Base-by-base conservation (phyloP, 53 echinoderm and acorn worm genomes). In the Mesocentrotus franciscanus region DNA sequence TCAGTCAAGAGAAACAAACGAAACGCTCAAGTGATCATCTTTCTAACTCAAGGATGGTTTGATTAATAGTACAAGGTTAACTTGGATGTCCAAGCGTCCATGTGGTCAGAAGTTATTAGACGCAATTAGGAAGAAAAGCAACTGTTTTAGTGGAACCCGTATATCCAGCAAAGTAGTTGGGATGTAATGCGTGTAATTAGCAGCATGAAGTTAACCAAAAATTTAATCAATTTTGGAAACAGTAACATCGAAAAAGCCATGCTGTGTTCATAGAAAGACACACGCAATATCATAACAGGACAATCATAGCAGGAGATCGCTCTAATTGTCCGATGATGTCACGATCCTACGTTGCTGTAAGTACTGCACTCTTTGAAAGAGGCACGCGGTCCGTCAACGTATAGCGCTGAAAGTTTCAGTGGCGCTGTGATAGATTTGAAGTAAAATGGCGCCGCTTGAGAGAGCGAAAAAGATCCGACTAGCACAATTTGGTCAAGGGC, bases 151-250 rank as follows among this genome's bases (percentile, higher is more conserved):
- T 87, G 9, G 57, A 58, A 57, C 11, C 58, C 11, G 58, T 87
- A 57, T 12, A 59, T 87, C 87, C 87, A 87, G 87, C 16, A 12
- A 87, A 57, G 56, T 58, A n/a, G 27, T 57, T 87, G 57, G 29
- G 87, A 57, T 87, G 10, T 57, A 87, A 87, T 87, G 87, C 87
- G 27, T 87, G 87, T 87, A 87, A 87, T 87, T 87, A 87, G 10
- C 87, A 87, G 87, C 87, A 87, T 2, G 87, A 87, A 58, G 10
- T 26, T 87, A 13, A 87, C 57, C 29, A 57, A 26, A 87, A 87
- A 87, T 59, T 87, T 87, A 87, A 87, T 87, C 87, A 87, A 87
- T n/a, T 75, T 87, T 58, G 56, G 87, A 58, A 87, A 87, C 13
- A 58, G 58, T 58, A 27, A 87, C n/a, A 87, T 57, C 55, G 12